These are phyloP conservation scores for Limanda limanda DNA, from an alignment of 2,113 vertebrate species.

Conservation along the genomic window DNA sequence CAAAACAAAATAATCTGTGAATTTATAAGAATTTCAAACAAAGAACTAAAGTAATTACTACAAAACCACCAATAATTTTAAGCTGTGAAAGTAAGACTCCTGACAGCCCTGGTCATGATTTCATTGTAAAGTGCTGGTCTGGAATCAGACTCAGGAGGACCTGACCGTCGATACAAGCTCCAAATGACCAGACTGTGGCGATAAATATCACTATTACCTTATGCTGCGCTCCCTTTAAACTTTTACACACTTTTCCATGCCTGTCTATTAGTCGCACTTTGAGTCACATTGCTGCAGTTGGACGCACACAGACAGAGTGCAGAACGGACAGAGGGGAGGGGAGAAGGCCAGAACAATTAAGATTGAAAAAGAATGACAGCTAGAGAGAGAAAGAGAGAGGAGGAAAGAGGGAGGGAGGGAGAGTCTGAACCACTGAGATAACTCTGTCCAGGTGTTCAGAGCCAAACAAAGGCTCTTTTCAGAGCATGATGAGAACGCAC, in stretches of 20 bases:
- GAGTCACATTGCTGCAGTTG: constrained; percentile 4
- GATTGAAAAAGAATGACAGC: constrained; percentile 34
- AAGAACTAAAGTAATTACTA: neutral
- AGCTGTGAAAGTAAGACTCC: neutral
- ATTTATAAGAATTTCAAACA: neutral
- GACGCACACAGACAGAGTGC: constrained; percentile 11
- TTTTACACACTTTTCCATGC: constrained; percentile 7
- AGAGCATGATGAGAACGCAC: constrained; percentile 85
- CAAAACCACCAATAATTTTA: neutral
- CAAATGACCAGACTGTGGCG: too few relatives aligned
- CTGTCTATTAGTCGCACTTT: neutral
- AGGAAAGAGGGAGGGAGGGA: constrained; percentile 16
- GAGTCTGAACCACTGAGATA: constrained; percentile 72
- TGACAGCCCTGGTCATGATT: neutral
- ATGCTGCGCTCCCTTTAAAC: neutral
- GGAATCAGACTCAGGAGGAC: neutral
- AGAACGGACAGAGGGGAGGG: constrained; percentile 5
- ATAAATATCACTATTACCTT: neutral
- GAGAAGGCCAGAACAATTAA: constrained; percentile 12
- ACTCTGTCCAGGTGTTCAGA: constrained; percentile 90
- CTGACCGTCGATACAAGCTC: neutral
- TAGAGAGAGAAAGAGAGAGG: neutral
- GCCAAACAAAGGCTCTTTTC: constrained; percentile 94
- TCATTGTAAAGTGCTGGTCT: neutral
- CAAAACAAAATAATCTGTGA: neutral